A percentile compares a stretch with the other conserved stretches of the same genome.
phyloP scores from a whole-genome alignment of 2,888 invertebrate genomes.

The Drosophila paucipuncta region DNA sequence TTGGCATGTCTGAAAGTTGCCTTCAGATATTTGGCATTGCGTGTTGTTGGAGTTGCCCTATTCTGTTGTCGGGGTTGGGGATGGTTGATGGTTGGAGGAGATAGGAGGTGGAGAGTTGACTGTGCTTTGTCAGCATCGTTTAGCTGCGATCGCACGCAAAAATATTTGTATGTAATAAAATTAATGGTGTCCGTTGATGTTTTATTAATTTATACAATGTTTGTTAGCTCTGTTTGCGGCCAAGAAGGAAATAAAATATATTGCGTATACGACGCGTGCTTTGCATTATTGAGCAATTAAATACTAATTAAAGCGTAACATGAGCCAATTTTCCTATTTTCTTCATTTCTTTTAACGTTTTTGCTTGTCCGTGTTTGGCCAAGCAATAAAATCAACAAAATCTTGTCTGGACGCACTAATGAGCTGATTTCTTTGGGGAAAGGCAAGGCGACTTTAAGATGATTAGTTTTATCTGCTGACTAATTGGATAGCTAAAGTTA shows the following conservation, averaged over 20 bases:
- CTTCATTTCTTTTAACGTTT: slow-evolving; percentile 17
- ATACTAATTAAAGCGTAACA: slow-evolving; percentile 78
- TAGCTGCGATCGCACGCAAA: slow-evolving; percentile 68
- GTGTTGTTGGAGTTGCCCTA: slow-evolving; percentile 33
- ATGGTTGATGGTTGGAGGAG: not conserved
- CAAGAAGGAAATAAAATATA: slow-evolving; percentile 58
- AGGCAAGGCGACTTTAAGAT: slow-evolving; percentile 24
- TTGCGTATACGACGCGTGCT: slow-evolving; percentile 70
- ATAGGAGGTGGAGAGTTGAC: slow-evolving; percentile 2
- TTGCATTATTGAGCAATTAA: slow-evolving; percentile 78
- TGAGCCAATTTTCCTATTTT: slow-evolving; percentile 62
- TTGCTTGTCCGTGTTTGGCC: not conserved
- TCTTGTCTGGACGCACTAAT: slow-evolving; percentile 27
- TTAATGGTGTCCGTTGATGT: slow-evolving; percentile 76
- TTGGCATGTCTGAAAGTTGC: slow-evolving; percentile 62
- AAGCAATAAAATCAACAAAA: slow-evolving; percentile 13
- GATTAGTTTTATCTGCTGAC: slow-evolving; percentile 42
- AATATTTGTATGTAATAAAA: slow-evolving; percentile 76
- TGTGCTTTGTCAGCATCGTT: slow-evolving; percentile 59
- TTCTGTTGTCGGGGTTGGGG: not conserved
- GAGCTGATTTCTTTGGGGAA: slow-evolving; percentile 13
- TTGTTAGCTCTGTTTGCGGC: not conserved
- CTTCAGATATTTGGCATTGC: slow-evolving; percentile 36
- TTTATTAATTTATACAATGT: slow-evolving; percentile 77
- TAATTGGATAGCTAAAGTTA: slow-evolving; percentile 45